A percentile compares a stretch with the other conserved stretches of the same genome.
phyloP scores from a whole-genome alignment of 2,888 invertebrate genomes.

The Drosophila algonquin region DNA sequence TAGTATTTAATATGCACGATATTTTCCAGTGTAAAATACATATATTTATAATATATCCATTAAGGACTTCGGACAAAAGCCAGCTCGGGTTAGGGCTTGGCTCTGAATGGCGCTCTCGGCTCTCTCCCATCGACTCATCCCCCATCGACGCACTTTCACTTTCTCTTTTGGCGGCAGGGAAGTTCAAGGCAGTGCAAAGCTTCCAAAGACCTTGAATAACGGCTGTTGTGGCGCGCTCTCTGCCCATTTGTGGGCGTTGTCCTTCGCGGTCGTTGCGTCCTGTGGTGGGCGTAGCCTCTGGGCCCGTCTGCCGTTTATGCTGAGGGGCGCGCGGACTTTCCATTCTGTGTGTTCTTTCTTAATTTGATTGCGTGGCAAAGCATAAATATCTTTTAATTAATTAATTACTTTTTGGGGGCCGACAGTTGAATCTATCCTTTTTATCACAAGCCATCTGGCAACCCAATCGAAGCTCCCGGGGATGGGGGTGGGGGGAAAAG shows the following conservation, averaged over 20 bases:
- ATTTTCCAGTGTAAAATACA: neutral
- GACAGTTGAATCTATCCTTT: neutral
- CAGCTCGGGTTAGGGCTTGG: conserved; percentile 31
- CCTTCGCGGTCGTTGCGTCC: conserved; percentile 18
- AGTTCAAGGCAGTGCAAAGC: conserved; percentile 67
- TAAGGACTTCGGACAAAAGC: conserved; percentile 35
- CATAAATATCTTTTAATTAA: conserved; percentile 56
- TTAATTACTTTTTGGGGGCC: conserved; percentile 10
- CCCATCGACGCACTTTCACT: conserved; percentile 52
- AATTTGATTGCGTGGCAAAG: conserved; percentile 38
- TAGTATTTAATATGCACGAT: neutral
- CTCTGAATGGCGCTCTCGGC: neutral
- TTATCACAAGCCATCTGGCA: conserved; percentile 24
- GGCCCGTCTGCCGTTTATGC: conserved; percentile 41
- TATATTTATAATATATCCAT: neutral
- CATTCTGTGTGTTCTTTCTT: conserved; percentile 43
- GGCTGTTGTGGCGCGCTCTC: conserved; percentile 11
- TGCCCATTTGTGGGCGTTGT: conserved; percentile 59
- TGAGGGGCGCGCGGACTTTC: conserved; percentile 26
- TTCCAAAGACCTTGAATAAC: conserved; percentile 62
- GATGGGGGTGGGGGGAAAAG: neutral
- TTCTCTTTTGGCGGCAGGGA: conserved; percentile 17
- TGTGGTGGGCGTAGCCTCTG: conserved; percentile 19
- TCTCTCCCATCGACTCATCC: conserved; percentile 4
- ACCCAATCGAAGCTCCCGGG: conserved; percentile 13